Percentiles rank a stretch among this genome's conserved stretches.
These are phyloP conservation scores for Simalia tracyae DNA, from an alignment of 2,797 vertebrate species.

Conservation along the genomic window DNA sequence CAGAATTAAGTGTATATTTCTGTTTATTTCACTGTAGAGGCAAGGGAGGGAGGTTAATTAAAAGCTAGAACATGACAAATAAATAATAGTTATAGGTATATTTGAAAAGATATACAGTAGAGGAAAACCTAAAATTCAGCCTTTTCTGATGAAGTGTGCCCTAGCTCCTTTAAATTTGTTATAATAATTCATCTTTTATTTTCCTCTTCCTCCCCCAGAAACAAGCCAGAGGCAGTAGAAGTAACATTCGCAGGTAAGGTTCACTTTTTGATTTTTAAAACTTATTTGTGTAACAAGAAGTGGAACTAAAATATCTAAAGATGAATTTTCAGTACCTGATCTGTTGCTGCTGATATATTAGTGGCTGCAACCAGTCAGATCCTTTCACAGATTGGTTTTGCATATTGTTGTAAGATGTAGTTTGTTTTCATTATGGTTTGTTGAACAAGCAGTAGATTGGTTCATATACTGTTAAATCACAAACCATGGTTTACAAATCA, in stretches of 20 bases:
- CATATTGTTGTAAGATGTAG: too few relatives aligned
- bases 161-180: neutral
- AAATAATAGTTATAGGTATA: neutral
- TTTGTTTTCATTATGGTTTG: too few relatives aligned
- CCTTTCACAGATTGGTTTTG: neutral
- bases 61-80: fast-evolving
- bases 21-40: neutral
- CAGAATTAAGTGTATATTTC: neutral
- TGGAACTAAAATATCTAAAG: neutral
- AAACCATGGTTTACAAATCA: too few relatives aligned
- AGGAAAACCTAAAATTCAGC: neutral
- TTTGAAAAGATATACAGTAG: neutral
- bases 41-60: neutral
- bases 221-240: constrained; percentile 97
- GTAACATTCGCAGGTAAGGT: constrained; percentile 96
- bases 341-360: neutral
- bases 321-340: neutral
- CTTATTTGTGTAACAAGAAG: neutral
- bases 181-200: constrained; percentile 12
- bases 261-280: neutral
- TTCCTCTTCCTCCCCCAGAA: constrained; percentile 76
- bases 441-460: too few relatives aligned
- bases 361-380: neutral
- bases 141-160: neutral
- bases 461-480: too few relatives aligned